phyloP scores from a whole-genome alignment of 2,797 vertebrate genomes.

The Anguilla anguilla region DNA sequence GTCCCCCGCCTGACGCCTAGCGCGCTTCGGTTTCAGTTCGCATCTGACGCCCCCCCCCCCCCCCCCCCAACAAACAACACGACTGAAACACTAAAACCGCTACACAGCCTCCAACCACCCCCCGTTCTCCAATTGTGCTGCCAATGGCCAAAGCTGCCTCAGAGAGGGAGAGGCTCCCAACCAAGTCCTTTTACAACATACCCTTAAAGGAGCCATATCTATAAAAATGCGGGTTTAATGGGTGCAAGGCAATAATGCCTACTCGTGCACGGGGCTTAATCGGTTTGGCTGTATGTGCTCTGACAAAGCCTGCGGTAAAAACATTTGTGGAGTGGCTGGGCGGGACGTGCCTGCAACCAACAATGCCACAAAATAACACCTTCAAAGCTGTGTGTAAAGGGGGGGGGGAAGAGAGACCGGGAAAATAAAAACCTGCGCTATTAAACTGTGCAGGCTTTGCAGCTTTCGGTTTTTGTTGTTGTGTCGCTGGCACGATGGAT shows the following conservation, averaged over 20 bases:
- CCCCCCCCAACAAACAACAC: background rate
- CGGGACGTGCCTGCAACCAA: slow-evolving; percentile 31
- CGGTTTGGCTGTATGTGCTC: slow-evolving; percentile 57
- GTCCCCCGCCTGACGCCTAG: background rate
- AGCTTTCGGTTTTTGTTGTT: background rate
- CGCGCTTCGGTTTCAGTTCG: background rate
- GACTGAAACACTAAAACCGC: background rate
- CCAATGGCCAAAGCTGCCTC: background rate
- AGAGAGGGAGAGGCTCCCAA: slow-evolving; percentile 28
- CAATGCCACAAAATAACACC: slow-evolving; percentile 32
- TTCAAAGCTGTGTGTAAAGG: slow-evolving; percentile 5
- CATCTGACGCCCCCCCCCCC: background rate
- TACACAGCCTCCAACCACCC: background rate
- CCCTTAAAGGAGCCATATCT: slow-evolving; percentile 49
- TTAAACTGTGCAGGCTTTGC: background rate
- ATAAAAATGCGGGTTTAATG: slow-evolving; percentile 47
- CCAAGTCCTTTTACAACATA: slow-evolving; percentile 45
- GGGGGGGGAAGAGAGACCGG: slow-evolving; percentile 5
- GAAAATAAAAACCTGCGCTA: background rate
- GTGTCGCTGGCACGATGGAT: background rate
- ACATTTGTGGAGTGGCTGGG: slow-evolving; percentile 35
- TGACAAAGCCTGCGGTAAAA: slow-evolving; percentile 48
- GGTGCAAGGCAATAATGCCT: slow-evolving; percentile 59
- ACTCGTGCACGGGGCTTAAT: slow-evolving; percentile 52
- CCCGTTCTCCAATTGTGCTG: background rate